A percentile compares a stretch with the other conserved stretches of the same genome.
phyloP scores from a whole-genome alignment of 2,888 invertebrate genomes.

The Therioaphis trifolii region DNA sequence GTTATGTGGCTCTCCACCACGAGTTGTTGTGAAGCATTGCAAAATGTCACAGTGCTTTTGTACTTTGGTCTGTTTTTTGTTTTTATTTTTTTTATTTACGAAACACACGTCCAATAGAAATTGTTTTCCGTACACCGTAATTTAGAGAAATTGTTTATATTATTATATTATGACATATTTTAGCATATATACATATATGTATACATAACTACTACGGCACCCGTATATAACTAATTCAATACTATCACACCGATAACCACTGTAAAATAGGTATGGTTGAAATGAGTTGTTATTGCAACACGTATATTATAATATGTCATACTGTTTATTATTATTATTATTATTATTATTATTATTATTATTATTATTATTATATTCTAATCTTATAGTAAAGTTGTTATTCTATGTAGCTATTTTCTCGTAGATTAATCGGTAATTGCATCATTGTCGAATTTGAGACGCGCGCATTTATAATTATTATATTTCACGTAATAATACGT shows the following conservation, averaged over 20 bases:
- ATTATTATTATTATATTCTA: no score
- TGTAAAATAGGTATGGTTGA: neutral
- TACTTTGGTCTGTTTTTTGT: neutral
- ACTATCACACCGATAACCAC: neutral
- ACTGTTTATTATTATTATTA: neutral
- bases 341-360: no score
- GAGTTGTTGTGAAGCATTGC: conserved; percentile 9
- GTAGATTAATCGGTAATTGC: conserved; percentile 4
- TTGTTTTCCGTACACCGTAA: conserved; percentile 32
- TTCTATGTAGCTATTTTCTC: no score
- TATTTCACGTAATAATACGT: no score
- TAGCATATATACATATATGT: neutral
- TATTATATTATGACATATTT: neutral
- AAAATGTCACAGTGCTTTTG: conserved; percentile 29
- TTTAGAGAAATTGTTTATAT: conserved; percentile 10
- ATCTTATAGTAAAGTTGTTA: no score
- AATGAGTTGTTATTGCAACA: neutral
- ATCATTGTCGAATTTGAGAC: neutral
- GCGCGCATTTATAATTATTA: no score
- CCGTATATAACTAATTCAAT: neutral
- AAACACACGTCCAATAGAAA: conserved; percentile 27
- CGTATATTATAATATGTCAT: neutral
- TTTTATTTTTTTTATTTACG: neutral
- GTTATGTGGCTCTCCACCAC: conserved; percentile 19
- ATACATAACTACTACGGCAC: neutral